These are phyloP conservation scores for Copsychus sechellarum DNA, from an alignment of 2,113 vertebrate species.

Conservation along the genomic window DNA sequence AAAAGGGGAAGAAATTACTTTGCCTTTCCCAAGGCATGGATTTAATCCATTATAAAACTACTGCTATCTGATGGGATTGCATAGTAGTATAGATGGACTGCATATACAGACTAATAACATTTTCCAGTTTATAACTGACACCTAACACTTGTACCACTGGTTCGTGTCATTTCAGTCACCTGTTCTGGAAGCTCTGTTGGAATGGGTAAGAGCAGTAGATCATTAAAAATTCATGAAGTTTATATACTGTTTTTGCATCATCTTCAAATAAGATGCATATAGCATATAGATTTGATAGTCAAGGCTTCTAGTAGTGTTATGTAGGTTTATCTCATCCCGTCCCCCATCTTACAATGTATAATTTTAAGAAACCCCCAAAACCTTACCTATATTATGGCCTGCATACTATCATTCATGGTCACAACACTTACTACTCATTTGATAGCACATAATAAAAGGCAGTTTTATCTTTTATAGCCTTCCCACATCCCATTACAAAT, in stretches of 20 bases:
- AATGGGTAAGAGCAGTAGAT: constrained; percentile 78
- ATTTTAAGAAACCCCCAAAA: background rate
- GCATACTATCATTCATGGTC: background rate
- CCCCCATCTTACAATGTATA: background rate
- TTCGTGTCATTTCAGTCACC: constrained; percentile 80
- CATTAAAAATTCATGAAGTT: background rate
- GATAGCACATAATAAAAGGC: background rate
- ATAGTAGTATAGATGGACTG: background rate
- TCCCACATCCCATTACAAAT: background rate
- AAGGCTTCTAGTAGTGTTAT: background rate
- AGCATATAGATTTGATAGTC: background rate
- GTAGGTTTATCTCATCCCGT: background rate
- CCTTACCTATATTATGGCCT: background rate
- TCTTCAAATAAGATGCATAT: background rate
- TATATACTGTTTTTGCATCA: background rate
- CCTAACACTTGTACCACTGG: background rate
- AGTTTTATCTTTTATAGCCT: background rate
- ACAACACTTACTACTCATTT: background rate
- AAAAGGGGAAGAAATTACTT: background rate
- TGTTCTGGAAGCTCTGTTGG: constrained; percentile 87
- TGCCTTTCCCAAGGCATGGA: background rate
- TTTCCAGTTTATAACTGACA: background rate
- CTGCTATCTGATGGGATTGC: background rate
- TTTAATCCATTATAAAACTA: background rate
- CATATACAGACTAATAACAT: background rate